Conservation (phyloP, 53 echinoderm and acorn worm species). For the Echinometra lucunter region DNA sequence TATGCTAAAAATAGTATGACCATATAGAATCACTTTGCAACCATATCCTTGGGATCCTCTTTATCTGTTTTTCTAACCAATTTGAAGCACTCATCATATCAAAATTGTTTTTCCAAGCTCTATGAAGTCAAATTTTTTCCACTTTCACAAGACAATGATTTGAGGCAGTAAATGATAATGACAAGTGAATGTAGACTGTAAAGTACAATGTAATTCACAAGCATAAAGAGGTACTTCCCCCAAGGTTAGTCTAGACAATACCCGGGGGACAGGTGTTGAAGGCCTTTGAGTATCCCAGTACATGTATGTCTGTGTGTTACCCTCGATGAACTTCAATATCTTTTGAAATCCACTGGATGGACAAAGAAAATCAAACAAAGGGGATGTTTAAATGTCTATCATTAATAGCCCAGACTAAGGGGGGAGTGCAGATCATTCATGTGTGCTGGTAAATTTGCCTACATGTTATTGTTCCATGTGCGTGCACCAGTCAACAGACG, state of each 20-base stretch:
- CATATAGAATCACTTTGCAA: not conserved
- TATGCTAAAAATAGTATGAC: not conserved
- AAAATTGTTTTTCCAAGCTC: not conserved
- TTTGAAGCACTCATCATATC: not conserved
- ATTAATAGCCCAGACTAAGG: not conserved
- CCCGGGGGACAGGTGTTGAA: not conserved
- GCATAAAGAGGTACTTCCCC: not conserved
- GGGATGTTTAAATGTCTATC: conserved; percentile 27
- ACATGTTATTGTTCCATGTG: not conserved
- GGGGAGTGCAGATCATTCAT: not conserved
- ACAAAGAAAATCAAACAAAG: conserved; percentile 41
- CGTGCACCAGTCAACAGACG: not conserved
- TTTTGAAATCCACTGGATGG: not conserved
- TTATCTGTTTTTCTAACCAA: not conserved
- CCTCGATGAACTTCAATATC: not conserved
- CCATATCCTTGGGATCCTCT: not conserved
- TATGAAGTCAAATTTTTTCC: not conserved
- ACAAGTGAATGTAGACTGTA: not conserved
- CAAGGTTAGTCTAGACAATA: not conserved
- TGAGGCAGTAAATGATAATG: no score
- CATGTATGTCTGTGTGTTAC: no score
- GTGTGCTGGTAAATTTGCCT: not conserved
- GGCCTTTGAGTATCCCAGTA: not conserved
- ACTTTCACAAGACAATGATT: not conserved
- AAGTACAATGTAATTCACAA: not conserved